phyloP scores from a whole-genome alignment of 1,140 invertebrate genomes.

The Cherax destructor region DNA sequence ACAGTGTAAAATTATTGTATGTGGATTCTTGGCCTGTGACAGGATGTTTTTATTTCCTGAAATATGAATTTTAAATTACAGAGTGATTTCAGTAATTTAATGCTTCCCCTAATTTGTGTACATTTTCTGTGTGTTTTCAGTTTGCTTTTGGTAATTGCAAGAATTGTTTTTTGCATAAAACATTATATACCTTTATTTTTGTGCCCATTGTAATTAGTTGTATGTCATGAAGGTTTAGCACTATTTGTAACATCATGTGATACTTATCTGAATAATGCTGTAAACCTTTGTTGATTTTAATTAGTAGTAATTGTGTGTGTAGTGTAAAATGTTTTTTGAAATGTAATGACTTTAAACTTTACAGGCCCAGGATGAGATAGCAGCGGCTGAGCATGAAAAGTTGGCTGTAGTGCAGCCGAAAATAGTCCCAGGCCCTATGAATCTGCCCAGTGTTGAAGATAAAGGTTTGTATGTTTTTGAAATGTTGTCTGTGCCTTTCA shows the following conservation, averaged over 20 bases:
- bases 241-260: too few species aligned
- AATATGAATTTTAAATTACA: neutral
- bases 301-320: too few species aligned
- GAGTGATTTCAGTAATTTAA: neutral
- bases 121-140: neutral
- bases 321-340: too few species aligned
- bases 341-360: neutral
- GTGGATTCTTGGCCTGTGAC: neutral
- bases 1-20: neutral
- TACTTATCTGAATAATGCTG: too few species aligned
- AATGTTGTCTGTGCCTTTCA: neutral
- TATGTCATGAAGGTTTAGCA: too few species aligned
- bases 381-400: conserved; percentile 20
- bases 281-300: too few species aligned
- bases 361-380: conserved; percentile 37
- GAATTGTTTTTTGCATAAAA: too few species aligned
- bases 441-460: conserved; percentile 40
- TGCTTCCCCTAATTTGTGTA: neutral
- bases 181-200: too few species aligned
- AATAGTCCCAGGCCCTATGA: conserved; percentile 37
- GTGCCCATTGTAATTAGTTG: too few species aligned
- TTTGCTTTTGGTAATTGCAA: neutral
- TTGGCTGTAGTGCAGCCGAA: conserved; percentile 14
- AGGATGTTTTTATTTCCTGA: neutral
- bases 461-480: conserved; percentile 27